Percentiles rank a stretch among this genome's conserved stretches.
Conservation (phyloP, 2,888 invertebrate species). For the Papilio elwesi region DNA sequence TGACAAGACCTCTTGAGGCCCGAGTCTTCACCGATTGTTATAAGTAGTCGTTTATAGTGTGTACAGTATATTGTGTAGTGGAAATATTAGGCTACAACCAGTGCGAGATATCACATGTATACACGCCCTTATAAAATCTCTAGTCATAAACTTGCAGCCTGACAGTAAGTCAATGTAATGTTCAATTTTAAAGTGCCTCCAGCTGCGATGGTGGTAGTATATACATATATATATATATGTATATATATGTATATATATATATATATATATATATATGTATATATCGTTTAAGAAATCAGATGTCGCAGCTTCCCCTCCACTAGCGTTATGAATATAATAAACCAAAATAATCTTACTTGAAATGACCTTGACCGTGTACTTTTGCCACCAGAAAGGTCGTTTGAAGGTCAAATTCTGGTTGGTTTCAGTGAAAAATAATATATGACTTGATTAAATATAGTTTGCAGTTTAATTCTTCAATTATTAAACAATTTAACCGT, state of each 20-base stretch:
- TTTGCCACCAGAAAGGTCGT: neutral
- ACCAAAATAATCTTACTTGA: neutral
- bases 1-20: too few species aligned
- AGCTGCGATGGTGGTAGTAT: neutral
- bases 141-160: slow-evolving; percentile 26
- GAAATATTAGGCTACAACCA: too few species aligned
- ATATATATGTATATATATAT: too few species aligned
- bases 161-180: slow-evolving; percentile 27
- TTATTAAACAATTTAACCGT: too few species aligned
- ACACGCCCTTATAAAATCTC: slow-evolving; percentile 15
- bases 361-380: neutral
- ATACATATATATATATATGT: too few species aligned
- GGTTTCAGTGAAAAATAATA: neutral
- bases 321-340: neutral
- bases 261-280: too few species aligned
- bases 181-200: slow-evolving; percentile 16
- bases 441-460: neutral
- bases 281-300: neutral
- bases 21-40: too few species aligned
- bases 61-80: too few species aligned
- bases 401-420: neutral
- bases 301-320: neutral
- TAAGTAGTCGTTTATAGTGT: too few species aligned
- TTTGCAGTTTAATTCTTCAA: too few species aligned
- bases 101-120: too few species aligned